phyloP scores from a whole-genome alignment of 2,797 vertebrate genomes.

The Spondyliosoma cantharus region DNA sequence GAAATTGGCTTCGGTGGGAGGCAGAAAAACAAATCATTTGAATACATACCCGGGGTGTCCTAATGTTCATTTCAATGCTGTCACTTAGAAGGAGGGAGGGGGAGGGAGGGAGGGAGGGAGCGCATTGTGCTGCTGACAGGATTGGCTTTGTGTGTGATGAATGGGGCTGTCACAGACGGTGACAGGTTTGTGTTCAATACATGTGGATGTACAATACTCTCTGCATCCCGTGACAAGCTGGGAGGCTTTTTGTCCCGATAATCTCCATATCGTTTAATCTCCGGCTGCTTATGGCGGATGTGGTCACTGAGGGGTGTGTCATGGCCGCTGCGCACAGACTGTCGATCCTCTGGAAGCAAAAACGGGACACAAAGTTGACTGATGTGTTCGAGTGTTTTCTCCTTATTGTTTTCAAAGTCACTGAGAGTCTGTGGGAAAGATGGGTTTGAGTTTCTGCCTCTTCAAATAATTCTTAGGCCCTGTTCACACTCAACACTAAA shows the following conservation, averaged over 20 bases:
- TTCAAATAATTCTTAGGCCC: neutral
- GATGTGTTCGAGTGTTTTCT: constrained; percentile 50
- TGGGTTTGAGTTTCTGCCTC: neutral
- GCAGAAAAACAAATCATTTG: constrained; percentile 81
- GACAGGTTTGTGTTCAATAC: constrained; percentile 88
- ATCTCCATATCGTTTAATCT: constrained; percentile 85
- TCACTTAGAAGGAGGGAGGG: constrained; percentile 80
- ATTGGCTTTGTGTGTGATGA: constrained; percentile 87
- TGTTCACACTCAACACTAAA: constrained; percentile 7
- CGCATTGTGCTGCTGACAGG: constrained; percentile 83
- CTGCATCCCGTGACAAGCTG: constrained; percentile 85
- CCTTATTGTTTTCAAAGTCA: constrained; percentile 44
- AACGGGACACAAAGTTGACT: constrained; percentile 64
- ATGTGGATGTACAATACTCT: constrained; percentile 86
- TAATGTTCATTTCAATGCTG: constrained; percentile 84
- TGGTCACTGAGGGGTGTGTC: constrained; percentile 78
- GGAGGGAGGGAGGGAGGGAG: constrained; percentile 63
- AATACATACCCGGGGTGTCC: constrained; percentile 79
- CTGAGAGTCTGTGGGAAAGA: constrained; percentile 20
- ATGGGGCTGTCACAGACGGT: constrained; percentile 86
- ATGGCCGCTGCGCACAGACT: constrained; percentile 66
- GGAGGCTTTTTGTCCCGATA: constrained; percentile 84
- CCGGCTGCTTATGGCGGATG: constrained; percentile 76
- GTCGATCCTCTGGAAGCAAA: constrained; percentile 51
- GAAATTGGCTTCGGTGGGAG: constrained; percentile 82